These are phyloP conservation scores for Nothoprocta perdicaria DNA, from an alignment of 2,113 vertebrate species.

Conservation along the genomic window DNA sequence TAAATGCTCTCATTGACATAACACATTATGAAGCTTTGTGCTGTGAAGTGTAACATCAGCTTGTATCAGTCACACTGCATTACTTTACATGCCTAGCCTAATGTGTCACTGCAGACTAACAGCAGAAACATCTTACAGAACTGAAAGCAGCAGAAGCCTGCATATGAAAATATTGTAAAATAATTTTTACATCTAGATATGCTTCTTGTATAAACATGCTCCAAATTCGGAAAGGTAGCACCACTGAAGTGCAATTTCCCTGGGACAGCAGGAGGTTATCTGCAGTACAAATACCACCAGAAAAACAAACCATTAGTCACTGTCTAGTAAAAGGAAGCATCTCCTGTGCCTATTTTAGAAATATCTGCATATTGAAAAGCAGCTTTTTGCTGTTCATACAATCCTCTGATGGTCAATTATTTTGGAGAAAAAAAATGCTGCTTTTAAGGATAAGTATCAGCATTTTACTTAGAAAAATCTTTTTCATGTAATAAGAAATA, in stretches of 20 bases:
- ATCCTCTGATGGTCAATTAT: not conserved
- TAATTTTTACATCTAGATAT: not conserved
- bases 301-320: not conserved
- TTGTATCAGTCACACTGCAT: constrained; percentile 70
- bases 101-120: constrained; percentile 6
- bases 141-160: not conserved
- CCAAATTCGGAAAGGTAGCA: not conserved
- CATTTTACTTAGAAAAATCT: not conserved
- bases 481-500: not conserved
- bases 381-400: not conserved
- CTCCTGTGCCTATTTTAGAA: not conserved
- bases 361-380: not conserved
- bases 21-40: constrained; percentile 56
- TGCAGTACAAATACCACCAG: not conserved
- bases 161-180: not conserved
- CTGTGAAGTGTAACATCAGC: constrained; percentile 71
- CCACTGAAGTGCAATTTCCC: not conserved
- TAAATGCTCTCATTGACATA: constrained; percentile 46
- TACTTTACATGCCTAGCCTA: constrained; percentile 38
- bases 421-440: not conserved
- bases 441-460: not conserved
- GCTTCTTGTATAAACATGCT: not conserved
- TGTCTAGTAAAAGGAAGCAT: not conserved
- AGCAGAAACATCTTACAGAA: not conserved
- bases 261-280: not conserved